These are phyloP conservation scores for Caprella mutica DNA, from an alignment of 2,888 invertebrate species.

Conservation along the genomic window DNA sequence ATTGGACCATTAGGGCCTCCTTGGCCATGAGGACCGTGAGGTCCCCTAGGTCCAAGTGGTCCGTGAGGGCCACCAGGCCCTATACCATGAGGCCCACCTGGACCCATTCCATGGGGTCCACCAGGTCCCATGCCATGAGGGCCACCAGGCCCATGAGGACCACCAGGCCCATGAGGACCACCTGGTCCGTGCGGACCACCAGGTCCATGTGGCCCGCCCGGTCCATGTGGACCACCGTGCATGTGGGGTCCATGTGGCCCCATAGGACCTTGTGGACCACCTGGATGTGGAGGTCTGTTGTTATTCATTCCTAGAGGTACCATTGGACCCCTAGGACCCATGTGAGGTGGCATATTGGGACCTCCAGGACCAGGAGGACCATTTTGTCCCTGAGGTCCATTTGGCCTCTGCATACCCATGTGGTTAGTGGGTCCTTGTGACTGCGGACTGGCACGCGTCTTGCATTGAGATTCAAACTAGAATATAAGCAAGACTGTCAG, in stretches of 20 bases:
- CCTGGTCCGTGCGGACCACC: constrained; percentile 49
- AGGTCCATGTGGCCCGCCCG: constrained; percentile 44
- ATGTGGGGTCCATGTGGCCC: constrained; percentile 51
- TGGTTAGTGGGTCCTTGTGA: constrained; percentile 34
- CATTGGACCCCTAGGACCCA: constrained; percentile 35
- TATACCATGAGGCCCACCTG: constrained; percentile 13
- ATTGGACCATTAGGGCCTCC: constrained; percentile 41
- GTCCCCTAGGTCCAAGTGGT: constrained; percentile 39
- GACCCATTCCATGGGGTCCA: constrained; percentile 44
- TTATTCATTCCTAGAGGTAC: constrained; percentile 47
- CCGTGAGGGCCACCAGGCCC: constrained; percentile 40
- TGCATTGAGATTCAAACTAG: constrained; percentile 84
- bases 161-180: too few relatives aligned
- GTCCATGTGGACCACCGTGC: constrained; percentile 41
- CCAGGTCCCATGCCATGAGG: constrained; percentile 42
- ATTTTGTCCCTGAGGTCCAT: constrained; percentile 7
- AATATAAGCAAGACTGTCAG: constrained; percentile 16
- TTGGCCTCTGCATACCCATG: constrained; percentile 34
- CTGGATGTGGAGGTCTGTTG: constrained; percentile 43
- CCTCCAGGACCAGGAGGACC: constrained; percentile 28
- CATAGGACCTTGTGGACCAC: constrained; percentile 42
- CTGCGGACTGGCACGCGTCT: constrained; percentile 66
- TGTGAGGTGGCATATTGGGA: constrained; percentile 34
- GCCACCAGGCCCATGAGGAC: too few relatives aligned
- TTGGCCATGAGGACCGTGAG: constrained; percentile 43